These are phyloP conservation scores for Balearica regulorum DNA, from an alignment of 2,797 vertebrate species.

Conservation along the genomic window DNA sequence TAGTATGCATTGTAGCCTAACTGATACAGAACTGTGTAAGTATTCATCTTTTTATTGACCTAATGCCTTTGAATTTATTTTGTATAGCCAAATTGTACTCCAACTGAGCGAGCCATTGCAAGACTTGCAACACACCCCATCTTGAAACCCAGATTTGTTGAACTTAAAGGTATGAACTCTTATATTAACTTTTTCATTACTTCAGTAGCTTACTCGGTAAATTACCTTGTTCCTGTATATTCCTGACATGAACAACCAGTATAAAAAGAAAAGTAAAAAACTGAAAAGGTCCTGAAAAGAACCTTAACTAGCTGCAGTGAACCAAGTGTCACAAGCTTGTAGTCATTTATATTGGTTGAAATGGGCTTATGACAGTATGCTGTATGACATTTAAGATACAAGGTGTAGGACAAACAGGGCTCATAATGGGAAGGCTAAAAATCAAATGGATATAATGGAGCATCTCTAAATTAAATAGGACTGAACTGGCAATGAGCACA, in stretches of 20 bases:
- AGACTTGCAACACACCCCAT: conserved; percentile 86
- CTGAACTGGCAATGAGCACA: not conserved
- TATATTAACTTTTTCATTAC: not conserved
- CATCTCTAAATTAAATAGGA: not conserved
- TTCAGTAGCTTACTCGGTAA: not conserved
- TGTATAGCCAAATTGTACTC: conserved; percentile 76
- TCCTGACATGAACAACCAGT: not conserved
- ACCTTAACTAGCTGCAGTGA: not conserved
- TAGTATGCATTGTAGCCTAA: not conserved
- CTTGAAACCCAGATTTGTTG: conserved; percentile 83
- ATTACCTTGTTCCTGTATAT: not conserved
- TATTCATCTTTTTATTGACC: not conserved
- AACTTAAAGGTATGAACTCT: conserved; percentile 78
- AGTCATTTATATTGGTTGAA: not conserved
- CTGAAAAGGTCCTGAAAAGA: not conserved
- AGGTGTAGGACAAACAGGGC: not conserved
- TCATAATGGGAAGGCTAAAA: not conserved
- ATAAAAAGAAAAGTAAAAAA: not conserved
- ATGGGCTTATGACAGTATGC: not conserved
- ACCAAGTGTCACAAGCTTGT: not conserved
- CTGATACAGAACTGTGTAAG: not conserved
- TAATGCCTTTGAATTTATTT: not conserved
- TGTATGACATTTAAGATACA: not conserved
- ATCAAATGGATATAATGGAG: not conserved
- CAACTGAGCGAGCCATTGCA: conserved; percentile 83